Evolutionary conservation across 37 sponge, comb jelly and placozoan species (phyloP).

Genomic region (Petrosia ficiformis): DNA sequence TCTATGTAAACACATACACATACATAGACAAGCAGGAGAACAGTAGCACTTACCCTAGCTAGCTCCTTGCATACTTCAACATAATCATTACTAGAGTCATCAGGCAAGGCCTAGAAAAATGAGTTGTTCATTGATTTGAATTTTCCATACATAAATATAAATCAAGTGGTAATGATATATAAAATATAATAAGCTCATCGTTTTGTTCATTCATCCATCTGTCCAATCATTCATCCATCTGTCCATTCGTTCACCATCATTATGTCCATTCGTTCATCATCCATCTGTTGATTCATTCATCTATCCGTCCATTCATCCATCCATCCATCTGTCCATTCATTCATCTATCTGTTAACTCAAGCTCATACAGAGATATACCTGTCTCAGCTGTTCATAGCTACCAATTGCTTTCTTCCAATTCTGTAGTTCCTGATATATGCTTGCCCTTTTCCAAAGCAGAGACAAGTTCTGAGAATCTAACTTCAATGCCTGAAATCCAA

Average conservation of each 20-base stretch:
- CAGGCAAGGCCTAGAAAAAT: slow-evolving; percentile 37
- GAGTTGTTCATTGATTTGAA: neutral
- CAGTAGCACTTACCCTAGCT: slow-evolving; percentile 47
- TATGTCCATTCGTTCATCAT: no score
- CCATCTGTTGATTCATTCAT: no score
- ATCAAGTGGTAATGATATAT: no score
- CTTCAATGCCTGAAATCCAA: slow-evolving; percentile 27
- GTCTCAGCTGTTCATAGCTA: slow-evolving; percentile 31
- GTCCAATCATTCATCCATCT: no score
- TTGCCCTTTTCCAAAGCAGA: slow-evolving; percentile 63
- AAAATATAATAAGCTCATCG: no score
- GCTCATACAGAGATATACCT: slow-evolving; percentile 9
- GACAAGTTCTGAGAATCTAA: slow-evolving; percentile 30
- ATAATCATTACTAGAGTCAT: slow-evolving; percentile 12
- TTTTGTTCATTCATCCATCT: no score
- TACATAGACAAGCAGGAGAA: neutral
- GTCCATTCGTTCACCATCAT: no score
- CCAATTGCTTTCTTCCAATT: slow-evolving; percentile 61
- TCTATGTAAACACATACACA: slow-evolving; percentile 23
- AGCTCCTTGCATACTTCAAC: slow-evolving; percentile 60
- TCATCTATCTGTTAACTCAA: no score
- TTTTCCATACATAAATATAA: no score
- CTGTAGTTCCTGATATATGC: slow-evolving; percentile 24
- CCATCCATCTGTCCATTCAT: no score
- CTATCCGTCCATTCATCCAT: no score